phyloP scores from a whole-genome alignment of 2,888 invertebrate genomes.

The Micropterix aruncella region DNA sequence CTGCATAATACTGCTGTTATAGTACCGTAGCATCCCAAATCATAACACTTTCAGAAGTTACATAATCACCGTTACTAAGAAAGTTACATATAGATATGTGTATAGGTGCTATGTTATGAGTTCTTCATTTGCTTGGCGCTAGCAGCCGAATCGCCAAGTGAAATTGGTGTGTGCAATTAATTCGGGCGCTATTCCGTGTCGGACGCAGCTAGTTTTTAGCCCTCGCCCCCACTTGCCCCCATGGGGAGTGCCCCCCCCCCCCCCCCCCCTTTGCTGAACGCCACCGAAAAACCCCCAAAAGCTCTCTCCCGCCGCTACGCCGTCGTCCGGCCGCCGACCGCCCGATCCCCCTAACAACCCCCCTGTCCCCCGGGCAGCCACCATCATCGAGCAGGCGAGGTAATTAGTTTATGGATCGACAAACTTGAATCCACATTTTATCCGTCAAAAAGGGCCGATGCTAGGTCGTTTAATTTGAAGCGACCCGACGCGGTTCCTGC shows the following conservation, averaged over 20 bases:
- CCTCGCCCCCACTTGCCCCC: too few relatives aligned
- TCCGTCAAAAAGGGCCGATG: neutral
- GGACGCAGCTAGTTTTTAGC: neutral
- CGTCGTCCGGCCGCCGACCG: neutral
- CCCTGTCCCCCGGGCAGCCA: neutral
- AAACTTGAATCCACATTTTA: neutral
- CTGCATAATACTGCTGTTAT: too few relatives aligned
- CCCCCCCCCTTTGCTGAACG: too few relatives aligned
- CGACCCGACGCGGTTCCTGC: too few relatives aligned
- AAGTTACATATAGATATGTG: too few relatives aligned
- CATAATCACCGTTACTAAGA: too few relatives aligned
- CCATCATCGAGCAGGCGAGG: neutral
- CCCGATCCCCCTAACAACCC: neutral
- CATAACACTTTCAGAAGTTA: too few relatives aligned
- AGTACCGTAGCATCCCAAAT: too few relatives aligned
- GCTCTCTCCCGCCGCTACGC: too few relatives aligned
- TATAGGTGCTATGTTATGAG: neutral
- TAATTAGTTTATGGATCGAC: neutral
- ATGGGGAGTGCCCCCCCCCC: neutral
- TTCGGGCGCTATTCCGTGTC: neutral
- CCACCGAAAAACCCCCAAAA: neutral
- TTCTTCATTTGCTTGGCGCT: neutral
- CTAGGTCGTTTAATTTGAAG: too few relatives aligned
- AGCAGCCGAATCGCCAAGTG: neutral
- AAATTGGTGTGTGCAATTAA: neutral